Percentiles rank a stretch among this genome's conserved stretches.
phyloP scores from a whole-genome alignment of 1,140 invertebrate genomes.

The Drosophila sp. region DNA sequence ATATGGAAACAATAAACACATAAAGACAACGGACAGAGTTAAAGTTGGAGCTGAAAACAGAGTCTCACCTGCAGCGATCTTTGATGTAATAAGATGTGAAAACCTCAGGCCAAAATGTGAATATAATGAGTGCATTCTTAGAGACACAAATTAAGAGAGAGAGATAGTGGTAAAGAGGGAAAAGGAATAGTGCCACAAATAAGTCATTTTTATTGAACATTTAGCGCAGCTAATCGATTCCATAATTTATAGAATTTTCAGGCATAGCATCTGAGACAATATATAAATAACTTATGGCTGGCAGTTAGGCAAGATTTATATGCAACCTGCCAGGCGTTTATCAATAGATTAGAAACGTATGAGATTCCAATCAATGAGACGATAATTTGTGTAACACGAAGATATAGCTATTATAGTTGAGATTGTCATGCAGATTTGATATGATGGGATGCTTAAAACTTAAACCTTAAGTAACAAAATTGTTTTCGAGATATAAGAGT shows the following conservation, averaged over 20 bases:
- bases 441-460: no score
- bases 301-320: slow-evolving; percentile 62
- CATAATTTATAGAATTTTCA: slow-evolving; percentile 10
- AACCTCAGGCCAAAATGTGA: slow-evolving; percentile 51
- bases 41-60: not conserved
- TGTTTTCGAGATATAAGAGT: no score
- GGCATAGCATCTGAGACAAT: slow-evolving; percentile 26
- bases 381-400: no score
- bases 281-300: slow-evolving; percentile 44
- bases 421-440: no score
- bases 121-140: slow-evolving; percentile 34
- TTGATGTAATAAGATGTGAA: slow-evolving; percentile 64
- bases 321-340: slow-evolving; percentile 49
- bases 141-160: slow-evolving; percentile 1
- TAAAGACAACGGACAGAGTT: slow-evolving; percentile 39
- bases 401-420: no score
- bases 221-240: slow-evolving; percentile 65
- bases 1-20: slow-evolving; percentile 61
- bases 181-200: slow-evolving; percentile 23
- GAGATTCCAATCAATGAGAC: slow-evolving; percentile 13
- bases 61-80: slow-evolving; percentile 69
- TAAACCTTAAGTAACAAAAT: no score
- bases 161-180: not conserved
- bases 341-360: slow-evolving; percentile 39
- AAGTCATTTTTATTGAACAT: slow-evolving; percentile 64